Evolutionary conservation across 1,140 invertebrate species (phyloP).

Genomic region (Psix sp.): DNA sequence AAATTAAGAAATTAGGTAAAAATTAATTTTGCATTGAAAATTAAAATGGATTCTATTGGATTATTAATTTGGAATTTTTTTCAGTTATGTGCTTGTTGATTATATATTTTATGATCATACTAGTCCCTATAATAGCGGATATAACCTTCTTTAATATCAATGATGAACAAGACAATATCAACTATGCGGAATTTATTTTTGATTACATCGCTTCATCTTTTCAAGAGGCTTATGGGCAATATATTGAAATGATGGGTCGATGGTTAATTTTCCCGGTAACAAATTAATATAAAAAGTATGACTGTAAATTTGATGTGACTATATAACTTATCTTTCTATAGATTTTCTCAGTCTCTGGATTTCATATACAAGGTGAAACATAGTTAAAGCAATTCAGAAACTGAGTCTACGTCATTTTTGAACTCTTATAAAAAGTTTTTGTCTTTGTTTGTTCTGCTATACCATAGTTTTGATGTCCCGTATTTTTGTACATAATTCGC

Average conservation of each 20-base stretch:
- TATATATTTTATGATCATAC: constrained; percentile 63
- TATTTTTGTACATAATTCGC: too few species aligned
- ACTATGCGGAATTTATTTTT: constrained; percentile 62
- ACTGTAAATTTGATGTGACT: neutral
- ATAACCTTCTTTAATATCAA: constrained; percentile 64
- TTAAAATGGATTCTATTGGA: too few species aligned
- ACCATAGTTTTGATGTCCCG: too few species aligned
- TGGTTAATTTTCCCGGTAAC: constrained; percentile 66
- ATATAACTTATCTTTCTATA: neutral
- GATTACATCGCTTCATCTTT: constrained; percentile 66
- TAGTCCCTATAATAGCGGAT: constrained; percentile 66
- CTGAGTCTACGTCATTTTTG: too few species aligned
- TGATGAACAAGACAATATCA: constrained; percentile 60
- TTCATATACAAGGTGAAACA: too few species aligned
- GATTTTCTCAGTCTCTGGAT: neutral
- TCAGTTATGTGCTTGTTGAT: constrained; percentile 65
- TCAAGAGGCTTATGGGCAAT: constrained; percentile 63
- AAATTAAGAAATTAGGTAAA: constrained; percentile 20
- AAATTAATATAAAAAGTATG: neutral
- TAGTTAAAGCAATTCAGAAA: too few species aligned
- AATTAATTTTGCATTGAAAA: too few species aligned
- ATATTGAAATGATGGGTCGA: constrained; percentile 58
- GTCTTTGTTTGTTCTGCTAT: too few species aligned
- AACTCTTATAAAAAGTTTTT: too few species aligned
- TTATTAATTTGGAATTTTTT: constrained; percentile 10